phyloP scores from a whole-genome alignment of 2,888 invertebrate genomes.

The Lysandra bellargus region DNA sequence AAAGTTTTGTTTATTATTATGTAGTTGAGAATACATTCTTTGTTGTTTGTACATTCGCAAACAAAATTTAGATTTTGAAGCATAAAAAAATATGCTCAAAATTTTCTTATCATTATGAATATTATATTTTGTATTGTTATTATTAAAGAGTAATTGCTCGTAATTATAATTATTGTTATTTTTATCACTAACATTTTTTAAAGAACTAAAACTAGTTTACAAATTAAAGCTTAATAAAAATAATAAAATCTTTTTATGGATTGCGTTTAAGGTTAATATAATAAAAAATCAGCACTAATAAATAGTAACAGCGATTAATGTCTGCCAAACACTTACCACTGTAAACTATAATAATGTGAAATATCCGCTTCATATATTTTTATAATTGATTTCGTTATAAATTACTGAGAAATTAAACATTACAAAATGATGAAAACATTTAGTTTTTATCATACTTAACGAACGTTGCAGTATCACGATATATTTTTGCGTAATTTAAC shows the following conservation, averaged over 20 bases:
- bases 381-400: conserved; percentile 21
- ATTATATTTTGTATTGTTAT: too few species aligned
- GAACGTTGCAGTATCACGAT: not conserved
- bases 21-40: too few species aligned
- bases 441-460: conserved; percentile 3
- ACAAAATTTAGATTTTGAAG: not conserved
- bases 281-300: not conserved
- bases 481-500: conserved; percentile 17
- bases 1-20: not conserved
- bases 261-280: not conserved
- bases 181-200: not conserved
- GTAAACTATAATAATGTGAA: not conserved
- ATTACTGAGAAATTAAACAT: conserved; percentile 11
- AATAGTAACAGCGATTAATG: not conserved
- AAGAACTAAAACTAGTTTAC: not conserved
- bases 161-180: not conserved
- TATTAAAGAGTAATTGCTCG: too few species aligned
- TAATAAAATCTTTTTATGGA: not conserved
- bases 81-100: not conserved
- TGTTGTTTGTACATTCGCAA: not conserved
- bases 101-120: not conserved
- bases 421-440: conserved; percentile 19
- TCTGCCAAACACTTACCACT: not conserved
- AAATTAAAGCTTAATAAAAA: not conserved
- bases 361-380: conserved; percentile 18